Evolutionary conservation across 2,113 vertebrate species (phyloP).

Genomic region (Malurus melanocephalus): DNA sequence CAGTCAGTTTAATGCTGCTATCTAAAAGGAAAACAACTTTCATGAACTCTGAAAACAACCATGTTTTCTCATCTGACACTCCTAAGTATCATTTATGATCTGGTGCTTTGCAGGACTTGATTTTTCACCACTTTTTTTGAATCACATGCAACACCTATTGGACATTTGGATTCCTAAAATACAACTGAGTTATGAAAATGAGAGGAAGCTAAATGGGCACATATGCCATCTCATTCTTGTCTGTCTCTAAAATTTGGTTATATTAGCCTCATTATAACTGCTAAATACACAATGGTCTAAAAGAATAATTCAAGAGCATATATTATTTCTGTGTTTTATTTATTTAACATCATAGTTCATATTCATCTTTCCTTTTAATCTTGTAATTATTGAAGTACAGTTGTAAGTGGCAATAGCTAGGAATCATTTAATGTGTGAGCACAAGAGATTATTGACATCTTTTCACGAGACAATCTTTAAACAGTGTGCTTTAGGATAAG

Average conservation of each 20-base stretch:
- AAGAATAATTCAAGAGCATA: background rate
- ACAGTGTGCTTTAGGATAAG: background rate
- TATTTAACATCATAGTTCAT: background rate
- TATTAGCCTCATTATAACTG: background rate
- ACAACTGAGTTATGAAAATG: background rate
- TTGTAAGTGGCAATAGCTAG: background rate
- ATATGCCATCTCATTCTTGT: background rate
- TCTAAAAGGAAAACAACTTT: constrained; percentile 15
- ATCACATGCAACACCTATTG: background rate
- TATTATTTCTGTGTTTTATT: background rate
- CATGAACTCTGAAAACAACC: background rate
- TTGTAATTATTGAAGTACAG: background rate
- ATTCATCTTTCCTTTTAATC: background rate
- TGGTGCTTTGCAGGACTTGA: background rate
- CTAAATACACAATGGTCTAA: background rate
- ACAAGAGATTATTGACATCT: background rate
- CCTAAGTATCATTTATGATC: background rate
- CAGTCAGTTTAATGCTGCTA: background rate
- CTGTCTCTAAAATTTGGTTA: background rate
- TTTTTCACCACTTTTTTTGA: background rate
- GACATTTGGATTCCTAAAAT: background rate
- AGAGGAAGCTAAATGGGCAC: background rate
- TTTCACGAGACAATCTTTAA: background rate
- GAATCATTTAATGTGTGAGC: background rate
- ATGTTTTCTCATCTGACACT: background rate